A percentile compares a stretch with the other conserved stretches of the same genome.
Conservation (phyloP, 2,113 vertebrate species). For the Syrrhaptes paradoxus region DNA sequence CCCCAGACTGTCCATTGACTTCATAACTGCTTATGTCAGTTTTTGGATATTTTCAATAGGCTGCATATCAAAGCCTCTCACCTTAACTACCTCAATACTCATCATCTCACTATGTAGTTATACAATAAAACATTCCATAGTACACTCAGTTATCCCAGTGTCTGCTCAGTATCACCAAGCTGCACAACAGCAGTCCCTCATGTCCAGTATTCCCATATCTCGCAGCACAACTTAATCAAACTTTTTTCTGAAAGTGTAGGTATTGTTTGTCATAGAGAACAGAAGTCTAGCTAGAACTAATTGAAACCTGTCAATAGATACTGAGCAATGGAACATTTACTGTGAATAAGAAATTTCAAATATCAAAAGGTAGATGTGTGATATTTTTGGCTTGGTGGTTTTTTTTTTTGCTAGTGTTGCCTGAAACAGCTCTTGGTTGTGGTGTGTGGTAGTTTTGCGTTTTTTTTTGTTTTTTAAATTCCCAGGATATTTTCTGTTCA, state of each 20-base stretch:
- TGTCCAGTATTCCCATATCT: neutral
- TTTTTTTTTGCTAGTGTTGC: neutral
- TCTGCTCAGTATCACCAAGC: neutral
- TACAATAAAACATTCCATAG: neutral
- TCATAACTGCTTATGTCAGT: neutral
- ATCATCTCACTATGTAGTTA: neutral
- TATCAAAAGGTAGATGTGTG: neutral
- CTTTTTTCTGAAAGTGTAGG: neutral
- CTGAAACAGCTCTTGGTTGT: neutral
- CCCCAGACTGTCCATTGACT: neutral
- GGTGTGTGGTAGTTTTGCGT: rapidly evolving
- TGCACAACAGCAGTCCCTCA: neutral
- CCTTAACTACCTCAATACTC: neutral
- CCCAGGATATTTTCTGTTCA: neutral
- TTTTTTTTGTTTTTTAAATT: neutral
- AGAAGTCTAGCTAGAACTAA: neutral
- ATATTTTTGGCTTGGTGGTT: neutral
- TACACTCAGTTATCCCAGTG: neutral
- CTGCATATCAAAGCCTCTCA: neutral
- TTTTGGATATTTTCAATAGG: neutral
- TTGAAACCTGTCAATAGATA: neutral
- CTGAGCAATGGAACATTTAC: neutral
- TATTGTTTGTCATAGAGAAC: neutral
- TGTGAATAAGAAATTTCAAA: neutral
- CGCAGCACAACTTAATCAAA: neutral